Conservation (phyloP, 2,113 vertebrate species). For the Irena cyanogastra region DNA sequence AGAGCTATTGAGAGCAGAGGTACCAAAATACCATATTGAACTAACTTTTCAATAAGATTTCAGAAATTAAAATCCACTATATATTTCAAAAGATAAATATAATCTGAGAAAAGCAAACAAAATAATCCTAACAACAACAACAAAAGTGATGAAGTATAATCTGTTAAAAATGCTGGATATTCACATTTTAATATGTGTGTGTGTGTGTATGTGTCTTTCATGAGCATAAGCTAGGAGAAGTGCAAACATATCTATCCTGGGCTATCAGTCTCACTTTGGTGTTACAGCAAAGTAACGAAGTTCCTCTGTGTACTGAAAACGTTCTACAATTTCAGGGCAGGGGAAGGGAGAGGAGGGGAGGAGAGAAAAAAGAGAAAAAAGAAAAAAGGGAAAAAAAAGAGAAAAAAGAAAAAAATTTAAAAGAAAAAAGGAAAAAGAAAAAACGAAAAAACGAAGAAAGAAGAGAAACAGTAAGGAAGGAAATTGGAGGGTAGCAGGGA, state of each 20-base stretch:
- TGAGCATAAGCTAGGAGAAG: not conserved
- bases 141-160: not conserved
- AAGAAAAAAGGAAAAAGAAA: no score
- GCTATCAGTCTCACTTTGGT: not conserved
- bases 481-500: fast-evolving
- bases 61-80: not conserved
- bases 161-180: not conserved
- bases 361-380: no score
- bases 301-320: not conserved
- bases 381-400: not conserved
- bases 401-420: no score
- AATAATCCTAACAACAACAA: not conserved
- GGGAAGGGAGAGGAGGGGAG: not conserved
- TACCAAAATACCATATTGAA: not conserved
- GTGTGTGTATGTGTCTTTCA: not conserved
- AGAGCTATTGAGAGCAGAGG: not conserved
- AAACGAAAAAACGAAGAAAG: fast-evolving
- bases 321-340: not conserved
- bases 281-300: not conserved
- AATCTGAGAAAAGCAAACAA: not conserved
- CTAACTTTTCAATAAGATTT: not conserved
- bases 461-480: no score
- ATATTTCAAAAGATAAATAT: not conserved
- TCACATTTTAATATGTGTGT: not conserved
- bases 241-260: not conserved